Conservation (phyloP, 2,888 invertebrate genomes). For the Andrena flavipes region DNA sequence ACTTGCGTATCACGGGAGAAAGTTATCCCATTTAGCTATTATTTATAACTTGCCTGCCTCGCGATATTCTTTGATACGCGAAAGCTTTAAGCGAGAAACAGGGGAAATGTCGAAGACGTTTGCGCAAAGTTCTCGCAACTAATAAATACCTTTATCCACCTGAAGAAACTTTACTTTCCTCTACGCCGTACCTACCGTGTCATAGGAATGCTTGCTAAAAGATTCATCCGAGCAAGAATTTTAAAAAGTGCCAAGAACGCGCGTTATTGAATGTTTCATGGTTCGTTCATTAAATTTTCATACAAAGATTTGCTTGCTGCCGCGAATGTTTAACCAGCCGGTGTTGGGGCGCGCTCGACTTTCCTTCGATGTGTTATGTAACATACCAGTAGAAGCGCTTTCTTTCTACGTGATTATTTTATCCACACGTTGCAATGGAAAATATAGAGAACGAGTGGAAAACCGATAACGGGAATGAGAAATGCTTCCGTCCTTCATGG, state of each 20-base stretch:
- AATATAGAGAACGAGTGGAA: conserved; percentile 28
- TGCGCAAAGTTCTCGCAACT: background rate
- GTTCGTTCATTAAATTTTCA: background rate
- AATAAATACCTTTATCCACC: too few species aligned
- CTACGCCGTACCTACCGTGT: too few species aligned
- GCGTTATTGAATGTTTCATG: background rate
- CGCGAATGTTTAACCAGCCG: background rate
- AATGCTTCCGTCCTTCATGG: conserved; percentile 34
- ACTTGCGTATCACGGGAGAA: conserved; percentile 6
- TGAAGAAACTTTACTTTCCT: background rate
- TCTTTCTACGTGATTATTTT: conserved; percentile 5
- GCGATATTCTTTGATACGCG: conserved; percentile 5
- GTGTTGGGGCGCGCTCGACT: background rate
- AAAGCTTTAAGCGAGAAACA: background rate
- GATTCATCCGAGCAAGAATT: background rate
- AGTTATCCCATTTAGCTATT: conserved; percentile 17
- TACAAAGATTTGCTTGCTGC: background rate
- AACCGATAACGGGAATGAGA: conserved; percentile 56
- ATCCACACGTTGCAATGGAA: background rate
- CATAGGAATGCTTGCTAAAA: background rate
- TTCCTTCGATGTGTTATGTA: background rate
- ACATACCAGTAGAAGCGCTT: background rate
- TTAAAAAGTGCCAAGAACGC: background rate
- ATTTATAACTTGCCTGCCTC: background rate
- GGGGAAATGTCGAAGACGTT: background rate